Evolutionary conservation across 2,888 invertebrate species (phyloP).

Genomic region (Sabatieria punctata): DNA sequence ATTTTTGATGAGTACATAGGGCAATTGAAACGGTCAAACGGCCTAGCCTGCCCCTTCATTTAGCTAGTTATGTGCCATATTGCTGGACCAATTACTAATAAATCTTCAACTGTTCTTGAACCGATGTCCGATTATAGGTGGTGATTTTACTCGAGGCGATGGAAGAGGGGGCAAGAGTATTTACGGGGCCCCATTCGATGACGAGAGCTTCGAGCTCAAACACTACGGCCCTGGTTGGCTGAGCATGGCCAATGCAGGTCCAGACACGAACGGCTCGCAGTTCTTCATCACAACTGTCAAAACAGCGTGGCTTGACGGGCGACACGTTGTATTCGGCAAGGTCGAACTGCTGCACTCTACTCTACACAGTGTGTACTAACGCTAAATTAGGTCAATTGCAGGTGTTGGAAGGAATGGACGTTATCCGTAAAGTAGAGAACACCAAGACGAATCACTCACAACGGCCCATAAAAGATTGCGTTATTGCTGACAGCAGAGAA

Average conservation of each 20-base stretch:
- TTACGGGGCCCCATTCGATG: conserved; percentile 55
- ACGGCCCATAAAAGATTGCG: conserved; percentile 47
- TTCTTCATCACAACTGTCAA: conserved; percentile 68
- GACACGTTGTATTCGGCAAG: conserved; percentile 69
- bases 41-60: too few species aligned
- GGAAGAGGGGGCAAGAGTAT: conserved; percentile 69
- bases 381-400: too few species aligned
- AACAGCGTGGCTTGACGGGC: conserved; percentile 66
- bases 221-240: conserved; percentile 63
- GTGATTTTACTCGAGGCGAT: conserved; percentile 43
- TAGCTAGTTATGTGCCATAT: too few species aligned
- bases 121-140: too few species aligned
- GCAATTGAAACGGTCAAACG: background rate
- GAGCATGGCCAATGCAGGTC: conserved; percentile 65
- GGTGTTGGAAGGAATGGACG: conserved; percentile 57
- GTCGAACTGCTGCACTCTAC: conserved; percentile 31
- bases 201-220: conserved; percentile 62
- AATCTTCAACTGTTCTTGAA: too few species aligned
- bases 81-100: too few species aligned
- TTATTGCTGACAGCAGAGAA: conserved; percentile 51
- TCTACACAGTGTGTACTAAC: too few species aligned
- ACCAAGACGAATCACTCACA: conserved; percentile 56
- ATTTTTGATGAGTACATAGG: background rate
- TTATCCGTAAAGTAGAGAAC: conserved; percentile 60
- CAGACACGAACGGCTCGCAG: conserved; percentile 72